Evolutionary conservation across 2,888 invertebrate species (phyloP).

Genomic region (Xestia ashworthii): DNA sequence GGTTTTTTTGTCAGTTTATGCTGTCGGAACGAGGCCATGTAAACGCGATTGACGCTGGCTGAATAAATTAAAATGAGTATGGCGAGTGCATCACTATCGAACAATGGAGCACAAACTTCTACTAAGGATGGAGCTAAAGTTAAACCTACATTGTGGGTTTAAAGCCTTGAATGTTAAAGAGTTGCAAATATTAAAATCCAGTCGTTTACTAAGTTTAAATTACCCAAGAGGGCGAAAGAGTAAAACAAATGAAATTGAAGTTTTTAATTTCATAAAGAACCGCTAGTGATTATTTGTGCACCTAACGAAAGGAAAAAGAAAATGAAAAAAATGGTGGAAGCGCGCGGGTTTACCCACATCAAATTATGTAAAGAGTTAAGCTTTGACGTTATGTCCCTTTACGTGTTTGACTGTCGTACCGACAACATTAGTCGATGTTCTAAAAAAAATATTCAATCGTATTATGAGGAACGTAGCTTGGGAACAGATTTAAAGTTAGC

Average conservation of each 20-base stretch:
- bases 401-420: constrained; percentile 35
- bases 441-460: constrained; percentile 10
- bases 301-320: constrained; percentile 39
- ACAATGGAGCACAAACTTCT: constrained; percentile 4
- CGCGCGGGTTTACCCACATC: constrained; percentile 20
- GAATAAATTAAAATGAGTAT: constrained; percentile 25
- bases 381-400: constrained; percentile 37
- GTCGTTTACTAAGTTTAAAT: constrained; percentile 21
- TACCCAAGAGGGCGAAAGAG: constrained; percentile 14
- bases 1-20: constrained; percentile 14
- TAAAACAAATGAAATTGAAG: not conserved
- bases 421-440: constrained; percentile 8
- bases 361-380: constrained; percentile 45
- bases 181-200: not conserved
- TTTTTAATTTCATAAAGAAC: constrained; percentile 10
- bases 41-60: not conserved
- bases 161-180: not conserved
- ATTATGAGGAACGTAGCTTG: not conserved
- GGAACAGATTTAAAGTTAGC: constrained; percentile 6
- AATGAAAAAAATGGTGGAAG: constrained; percentile 37
- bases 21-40: not conserved
- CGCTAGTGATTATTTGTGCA: constrained; percentile 30
- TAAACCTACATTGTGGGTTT: constrained; percentile 2
- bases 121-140: constrained; percentile 1
- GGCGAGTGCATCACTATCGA: constrained; percentile 8